Conservation (phyloP, 2,113 vertebrate genomes). For the Nestor notabilis region DNA sequence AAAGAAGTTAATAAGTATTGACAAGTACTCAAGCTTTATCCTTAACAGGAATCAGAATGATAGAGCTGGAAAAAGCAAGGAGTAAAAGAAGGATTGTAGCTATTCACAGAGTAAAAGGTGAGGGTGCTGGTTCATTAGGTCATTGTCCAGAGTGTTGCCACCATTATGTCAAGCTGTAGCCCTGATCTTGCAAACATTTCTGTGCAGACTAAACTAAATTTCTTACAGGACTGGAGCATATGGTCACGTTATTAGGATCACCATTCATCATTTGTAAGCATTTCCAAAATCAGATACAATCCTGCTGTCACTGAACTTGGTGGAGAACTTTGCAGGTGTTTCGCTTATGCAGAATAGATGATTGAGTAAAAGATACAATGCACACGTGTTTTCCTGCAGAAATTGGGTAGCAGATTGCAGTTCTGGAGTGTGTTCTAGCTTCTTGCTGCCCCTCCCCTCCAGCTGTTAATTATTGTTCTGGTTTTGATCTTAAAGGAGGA, state of each 20-base stretch:
- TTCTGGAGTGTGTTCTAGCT: not conserved
- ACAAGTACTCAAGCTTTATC: not conserved
- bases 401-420: not conserved
- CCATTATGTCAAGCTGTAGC: not conserved
- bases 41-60: not conserved
- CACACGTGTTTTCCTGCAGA: not conserved
- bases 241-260: not conserved
- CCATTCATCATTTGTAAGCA: not conserved
- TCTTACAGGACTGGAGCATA: not conserved
- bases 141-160: not conserved
- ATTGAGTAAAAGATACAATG: not conserved
- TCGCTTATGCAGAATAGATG: not conserved
- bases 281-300: not conserved
- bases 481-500: conserved; percentile 27
- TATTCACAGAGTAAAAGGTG: not conserved
- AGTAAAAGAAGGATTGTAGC: not conserved
- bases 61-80: not conserved
- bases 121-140: not conserved
- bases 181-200: not conserved
- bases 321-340: not conserved
- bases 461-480: conserved; percentile 46
- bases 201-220: not conserved
- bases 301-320: not conserved
- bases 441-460: not conserved
- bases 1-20: not conserved